Percentiles rank a stretch among this genome's conserved stretches.
These are phyloP conservation scores for Pomatostomus ruficeps DNA, from an alignment of 2,113 vertebrate genomes.

Conservation along the genomic window DNA sequence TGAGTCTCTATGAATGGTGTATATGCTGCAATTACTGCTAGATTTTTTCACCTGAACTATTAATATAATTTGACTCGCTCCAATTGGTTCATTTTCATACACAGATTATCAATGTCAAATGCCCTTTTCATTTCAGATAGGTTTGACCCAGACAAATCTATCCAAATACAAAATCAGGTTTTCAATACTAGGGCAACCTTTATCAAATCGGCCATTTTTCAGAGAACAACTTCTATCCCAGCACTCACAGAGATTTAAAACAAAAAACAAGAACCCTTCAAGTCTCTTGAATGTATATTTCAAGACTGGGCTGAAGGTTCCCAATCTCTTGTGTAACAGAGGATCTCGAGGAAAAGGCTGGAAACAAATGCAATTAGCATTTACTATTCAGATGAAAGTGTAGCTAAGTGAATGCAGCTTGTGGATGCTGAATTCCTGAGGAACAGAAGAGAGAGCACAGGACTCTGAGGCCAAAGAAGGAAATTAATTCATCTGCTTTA, in stretches of 20 bases:
- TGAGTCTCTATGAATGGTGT: background rate
- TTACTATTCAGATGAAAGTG: background rate
- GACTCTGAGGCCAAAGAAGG: background rate
- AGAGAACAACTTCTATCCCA: background rate
- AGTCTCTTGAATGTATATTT: background rate
- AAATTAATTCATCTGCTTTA: constrained; percentile 22
- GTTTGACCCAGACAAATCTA: background rate
- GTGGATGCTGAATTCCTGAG: background rate
- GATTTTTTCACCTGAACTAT: background rate
- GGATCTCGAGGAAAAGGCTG: background rate
- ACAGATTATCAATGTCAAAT: background rate
- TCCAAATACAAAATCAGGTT: background rate
- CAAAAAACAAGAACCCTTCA: background rate
- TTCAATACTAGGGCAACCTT: background rate
- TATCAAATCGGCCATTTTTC: background rate
- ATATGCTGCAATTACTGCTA: background rate
- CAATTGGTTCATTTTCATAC: background rate
- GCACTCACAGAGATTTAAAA: background rate
- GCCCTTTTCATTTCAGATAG: background rate
- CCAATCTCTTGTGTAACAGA: background rate
- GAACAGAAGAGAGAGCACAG: background rate
- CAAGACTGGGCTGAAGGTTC: background rate
- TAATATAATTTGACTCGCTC: background rate
- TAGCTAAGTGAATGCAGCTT: background rate
- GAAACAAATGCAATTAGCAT: background rate